Evolutionary conservation across 2,113 vertebrate genomes (phyloP).

Genomic region (Elachura formosa): DNA sequence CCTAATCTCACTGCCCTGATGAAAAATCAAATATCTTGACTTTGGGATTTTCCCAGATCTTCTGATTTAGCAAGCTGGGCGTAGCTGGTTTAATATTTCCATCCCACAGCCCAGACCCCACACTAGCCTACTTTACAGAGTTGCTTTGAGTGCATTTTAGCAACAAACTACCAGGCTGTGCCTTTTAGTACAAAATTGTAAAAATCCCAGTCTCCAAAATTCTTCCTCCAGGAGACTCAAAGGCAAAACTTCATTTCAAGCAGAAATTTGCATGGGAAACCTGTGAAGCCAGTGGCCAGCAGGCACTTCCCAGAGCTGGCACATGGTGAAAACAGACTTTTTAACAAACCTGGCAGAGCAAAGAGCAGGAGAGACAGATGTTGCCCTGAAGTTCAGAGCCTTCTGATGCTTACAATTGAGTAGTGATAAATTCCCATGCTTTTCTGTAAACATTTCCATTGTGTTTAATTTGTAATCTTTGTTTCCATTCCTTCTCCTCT

Average conservation of each 20-base stretch:
- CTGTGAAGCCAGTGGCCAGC: not conserved
- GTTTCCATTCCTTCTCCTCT: too few relatives aligned
- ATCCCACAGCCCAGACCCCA: not conserved
- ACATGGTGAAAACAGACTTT: rapidly evolving
- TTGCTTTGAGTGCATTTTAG: not conserved
- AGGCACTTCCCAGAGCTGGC: not conserved
- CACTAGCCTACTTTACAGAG: not conserved
- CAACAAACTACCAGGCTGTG: not conserved
- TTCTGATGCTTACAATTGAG: too few relatives aligned
- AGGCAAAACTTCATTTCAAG: not conserved
- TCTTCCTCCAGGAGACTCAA: not conserved
- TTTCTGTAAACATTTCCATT: too few relatives aligned
- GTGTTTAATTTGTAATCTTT: too few relatives aligned
- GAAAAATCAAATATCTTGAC: not conserved
- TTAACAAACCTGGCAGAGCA: rapidly evolving
- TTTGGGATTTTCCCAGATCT: not conserved
- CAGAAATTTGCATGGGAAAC: not conserved
- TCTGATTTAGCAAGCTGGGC: not conserved
- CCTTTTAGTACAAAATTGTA: not conserved
- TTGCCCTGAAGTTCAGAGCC: too few relatives aligned
- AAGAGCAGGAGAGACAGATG: too few relatives aligned
- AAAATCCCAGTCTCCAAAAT: not conserved
- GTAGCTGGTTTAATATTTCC: not conserved
- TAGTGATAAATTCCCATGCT: too few relatives aligned
- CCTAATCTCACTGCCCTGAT: not conserved